These are phyloP conservation scores for Leptoteleia sp. DNA, from an alignment of 1,140 invertebrate species.

Conservation along the genomic window DNA sequence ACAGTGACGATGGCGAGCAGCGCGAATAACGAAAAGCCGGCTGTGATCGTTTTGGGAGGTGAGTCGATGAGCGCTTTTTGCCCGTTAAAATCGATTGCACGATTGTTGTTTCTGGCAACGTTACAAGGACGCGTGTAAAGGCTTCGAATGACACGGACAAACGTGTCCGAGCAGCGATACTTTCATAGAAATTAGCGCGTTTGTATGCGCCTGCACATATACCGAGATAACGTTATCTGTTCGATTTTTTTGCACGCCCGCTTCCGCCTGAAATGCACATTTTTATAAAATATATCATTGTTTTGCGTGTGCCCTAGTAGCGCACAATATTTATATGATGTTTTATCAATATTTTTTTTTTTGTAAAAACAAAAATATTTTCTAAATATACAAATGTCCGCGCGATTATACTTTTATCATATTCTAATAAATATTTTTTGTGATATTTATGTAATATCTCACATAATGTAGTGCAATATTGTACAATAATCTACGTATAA, in stretches of 20 bases:
- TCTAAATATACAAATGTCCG: too few species aligned
- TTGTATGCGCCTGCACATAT: constrained; percentile 1
- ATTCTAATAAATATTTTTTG: too few species aligned
- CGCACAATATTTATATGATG: too few species aligned
- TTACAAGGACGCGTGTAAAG: not conserved
- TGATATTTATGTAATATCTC: too few species aligned
- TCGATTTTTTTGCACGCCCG: constrained; percentile 13
- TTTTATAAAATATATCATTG: constrained; percentile 10
- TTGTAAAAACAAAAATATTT: too few species aligned
- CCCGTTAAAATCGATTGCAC: constrained; percentile 11
- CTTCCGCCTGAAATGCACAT: constrained; percentile 28
- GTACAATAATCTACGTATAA: too few species aligned
- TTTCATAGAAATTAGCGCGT: constrained; percentile 8
- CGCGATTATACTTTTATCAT: too few species aligned
- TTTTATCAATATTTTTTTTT: too few species aligned
- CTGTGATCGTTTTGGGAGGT: constrained; percentile 78
- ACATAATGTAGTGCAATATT: too few species aligned
- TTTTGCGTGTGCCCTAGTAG: too few species aligned
- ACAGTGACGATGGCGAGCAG: constrained; percentile 38
- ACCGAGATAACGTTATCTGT: constrained; percentile 36
- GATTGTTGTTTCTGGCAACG: constrained; percentile 7
- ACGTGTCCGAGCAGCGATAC: constrained; percentile 5
- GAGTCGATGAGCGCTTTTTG: constrained; percentile 30
- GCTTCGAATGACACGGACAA: not conserved
- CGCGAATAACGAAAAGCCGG: constrained; percentile 72